Conservation (phyloP, 2,888 invertebrate species). For the Autographa pulchrina region DNA sequence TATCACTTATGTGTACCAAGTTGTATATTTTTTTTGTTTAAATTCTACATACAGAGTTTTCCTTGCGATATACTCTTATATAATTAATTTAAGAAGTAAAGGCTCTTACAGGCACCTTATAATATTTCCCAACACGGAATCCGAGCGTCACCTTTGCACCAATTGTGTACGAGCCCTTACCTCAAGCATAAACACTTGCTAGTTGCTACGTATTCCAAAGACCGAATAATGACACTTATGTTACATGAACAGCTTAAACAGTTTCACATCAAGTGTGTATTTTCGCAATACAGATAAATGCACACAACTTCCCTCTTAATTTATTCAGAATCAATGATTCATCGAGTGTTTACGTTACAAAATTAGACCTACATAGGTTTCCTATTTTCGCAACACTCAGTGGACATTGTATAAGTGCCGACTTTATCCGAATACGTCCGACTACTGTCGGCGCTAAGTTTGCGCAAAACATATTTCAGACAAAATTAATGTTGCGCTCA, state of each 20-base stretch:
- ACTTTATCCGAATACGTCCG: constrained; percentile 58
- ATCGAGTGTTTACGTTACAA: constrained; percentile 52
- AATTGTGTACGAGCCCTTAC: background rate
- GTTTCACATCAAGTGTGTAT: constrained; percentile 36
- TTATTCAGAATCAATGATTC: constrained; percentile 58
- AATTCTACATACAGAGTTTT: no score
- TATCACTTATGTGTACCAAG: no score
- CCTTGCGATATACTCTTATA: background rate
- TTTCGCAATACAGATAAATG: constrained; percentile 42
- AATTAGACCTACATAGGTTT: constrained; percentile 58
- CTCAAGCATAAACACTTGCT: background rate
- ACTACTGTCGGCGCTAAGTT: constrained; percentile 45
- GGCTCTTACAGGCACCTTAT: background rate
- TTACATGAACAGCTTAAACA: background rate
- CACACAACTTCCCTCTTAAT: constrained; percentile 51
- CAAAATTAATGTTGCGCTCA: constrained; percentile 43
- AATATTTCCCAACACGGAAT: background rate
- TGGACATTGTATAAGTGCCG: constrained; percentile 55
- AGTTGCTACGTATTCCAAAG: constrained; percentile 5
- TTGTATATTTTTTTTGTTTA: no score
- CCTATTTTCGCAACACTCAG: constrained; percentile 62
- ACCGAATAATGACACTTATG: constrained; percentile 5
- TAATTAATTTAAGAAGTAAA: background rate
- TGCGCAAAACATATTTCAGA: constrained; percentile 49
- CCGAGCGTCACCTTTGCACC: background rate